Conservation (phyloP, 2,797 vertebrate genomes). For the Fistularia tabacaria region DNA sequence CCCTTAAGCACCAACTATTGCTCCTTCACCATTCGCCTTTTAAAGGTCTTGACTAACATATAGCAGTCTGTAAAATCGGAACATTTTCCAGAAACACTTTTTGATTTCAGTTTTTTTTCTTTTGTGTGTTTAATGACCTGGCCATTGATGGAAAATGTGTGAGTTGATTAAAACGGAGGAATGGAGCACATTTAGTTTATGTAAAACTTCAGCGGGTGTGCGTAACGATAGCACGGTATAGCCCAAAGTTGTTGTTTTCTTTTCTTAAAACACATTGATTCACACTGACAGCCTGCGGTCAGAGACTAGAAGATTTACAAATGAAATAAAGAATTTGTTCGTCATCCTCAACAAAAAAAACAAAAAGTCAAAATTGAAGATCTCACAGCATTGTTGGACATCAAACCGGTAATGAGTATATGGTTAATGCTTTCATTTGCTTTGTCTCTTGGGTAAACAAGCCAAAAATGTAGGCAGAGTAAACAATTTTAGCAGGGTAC, state of each 20-base stretch:
- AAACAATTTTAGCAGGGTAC: constrained; percentile 44
- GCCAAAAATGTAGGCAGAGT: constrained; percentile 30
- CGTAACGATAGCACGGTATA: constrained; percentile 21
- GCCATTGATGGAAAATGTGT: too few species aligned
- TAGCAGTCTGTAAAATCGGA: constrained; percentile 29
- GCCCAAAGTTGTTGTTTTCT: constrained; percentile 23
- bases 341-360: constrained; percentile 4
- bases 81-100: constrained; percentile 50
- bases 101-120: constrained; percentile 28
- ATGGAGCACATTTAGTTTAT: constrained; percentile 28
- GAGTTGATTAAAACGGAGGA: constrained; percentile 17
- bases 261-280: constrained; percentile 14
- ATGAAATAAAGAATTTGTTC: constrained; percentile 32
- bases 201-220: constrained; percentile 35
- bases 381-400: constrained; percentile 34
- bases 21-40: constrained; percentile 27
- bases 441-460: constrained; percentile 28
- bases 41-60: constrained; percentile 36
- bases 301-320: constrained; percentile 43
- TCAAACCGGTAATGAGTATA: constrained; percentile 28
- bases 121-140: constrained; percentile 37
- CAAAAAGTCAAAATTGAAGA: not conserved
- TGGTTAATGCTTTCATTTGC: constrained; percentile 30
- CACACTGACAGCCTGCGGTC: constrained; percentile 36
- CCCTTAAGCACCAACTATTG: constrained; percentile 52